Evolutionary conservation across 2,797 vertebrate species (phyloP).

Genomic region (Neosilurus hyrtlii): DNA sequence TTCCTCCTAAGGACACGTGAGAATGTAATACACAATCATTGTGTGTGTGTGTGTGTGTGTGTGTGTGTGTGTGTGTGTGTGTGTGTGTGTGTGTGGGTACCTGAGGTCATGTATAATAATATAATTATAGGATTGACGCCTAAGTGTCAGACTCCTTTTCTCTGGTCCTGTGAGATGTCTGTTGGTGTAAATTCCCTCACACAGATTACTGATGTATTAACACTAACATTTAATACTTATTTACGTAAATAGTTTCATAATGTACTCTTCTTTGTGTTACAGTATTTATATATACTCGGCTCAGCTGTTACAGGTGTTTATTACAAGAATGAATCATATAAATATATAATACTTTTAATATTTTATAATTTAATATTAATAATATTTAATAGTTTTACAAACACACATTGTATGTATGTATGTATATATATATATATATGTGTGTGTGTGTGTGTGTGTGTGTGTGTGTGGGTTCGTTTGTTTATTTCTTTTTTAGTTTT

Average conservation of each 20-base stretch:
- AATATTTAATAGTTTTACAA: background rate
- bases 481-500: too few relatives aligned
- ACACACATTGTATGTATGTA: too few relatives aligned
- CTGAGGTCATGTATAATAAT: background rate
- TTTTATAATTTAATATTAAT: background rate
- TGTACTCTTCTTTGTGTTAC: too few relatives aligned
- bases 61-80: slow-evolving; percentile 2
- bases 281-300: too few relatives aligned
- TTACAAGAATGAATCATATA: too few relatives aligned
- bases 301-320: too few relatives aligned
- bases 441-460: too few relatives aligned
- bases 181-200: background rate
- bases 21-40: slow-evolving; percentile 6
- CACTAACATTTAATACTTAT: too few relatives aligned
- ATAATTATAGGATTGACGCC: slow-evolving; percentile 14
- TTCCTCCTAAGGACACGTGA: slow-evolving; percentile 38
- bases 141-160: slow-evolving; percentile 14
- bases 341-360: background rate
- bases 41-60: background rate
- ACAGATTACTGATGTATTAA: too few relatives aligned
- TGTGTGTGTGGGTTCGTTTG: too few relatives aligned
- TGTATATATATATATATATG: too few relatives aligned
- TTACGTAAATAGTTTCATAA: too few relatives aligned
- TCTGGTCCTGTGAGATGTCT: slow-evolving; percentile 10
- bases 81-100: background rate